Evolutionary conservation across 2,113 vertebrate species (phyloP).

Genomic region (Peromyscus maniculatus): DNA sequence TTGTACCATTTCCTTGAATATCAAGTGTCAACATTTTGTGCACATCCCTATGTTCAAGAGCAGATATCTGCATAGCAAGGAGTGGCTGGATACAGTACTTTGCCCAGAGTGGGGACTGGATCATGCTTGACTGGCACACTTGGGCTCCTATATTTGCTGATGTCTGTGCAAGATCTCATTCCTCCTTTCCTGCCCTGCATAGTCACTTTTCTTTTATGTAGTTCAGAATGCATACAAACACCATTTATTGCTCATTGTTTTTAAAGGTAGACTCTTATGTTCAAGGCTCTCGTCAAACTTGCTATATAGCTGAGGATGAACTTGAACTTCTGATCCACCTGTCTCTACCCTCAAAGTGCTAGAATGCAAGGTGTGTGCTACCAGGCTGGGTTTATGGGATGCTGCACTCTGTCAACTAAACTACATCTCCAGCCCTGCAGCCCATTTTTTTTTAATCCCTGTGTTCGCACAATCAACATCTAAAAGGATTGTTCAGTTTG

Average conservation of each 20-base stretch:
- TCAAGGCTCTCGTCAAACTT: background rate
- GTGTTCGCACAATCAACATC: background rate
- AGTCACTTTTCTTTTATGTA: background rate
- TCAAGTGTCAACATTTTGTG: background rate
- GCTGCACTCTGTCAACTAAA: background rate
- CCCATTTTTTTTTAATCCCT: background rate
- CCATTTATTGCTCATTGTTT: background rate
- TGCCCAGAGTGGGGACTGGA: background rate
- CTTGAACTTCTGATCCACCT: background rate
- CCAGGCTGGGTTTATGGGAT: background rate
- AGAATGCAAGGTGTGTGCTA: background rate
- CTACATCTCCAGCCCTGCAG: background rate
- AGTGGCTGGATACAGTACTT: background rate
- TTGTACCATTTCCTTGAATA: background rate
- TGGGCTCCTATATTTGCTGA: background rate
- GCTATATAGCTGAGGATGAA: background rate
- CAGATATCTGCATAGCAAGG: background rate
- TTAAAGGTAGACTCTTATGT: background rate
- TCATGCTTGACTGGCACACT: background rate
- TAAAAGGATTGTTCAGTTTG: background rate
- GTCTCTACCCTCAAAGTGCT: background rate
- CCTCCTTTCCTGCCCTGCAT: background rate
- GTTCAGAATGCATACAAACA: background rate
- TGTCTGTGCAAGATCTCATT: background rate
- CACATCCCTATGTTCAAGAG: background rate